Conservation (phyloP, 2,113 vertebrate species). For the Gracilinanus agilis region DNA sequence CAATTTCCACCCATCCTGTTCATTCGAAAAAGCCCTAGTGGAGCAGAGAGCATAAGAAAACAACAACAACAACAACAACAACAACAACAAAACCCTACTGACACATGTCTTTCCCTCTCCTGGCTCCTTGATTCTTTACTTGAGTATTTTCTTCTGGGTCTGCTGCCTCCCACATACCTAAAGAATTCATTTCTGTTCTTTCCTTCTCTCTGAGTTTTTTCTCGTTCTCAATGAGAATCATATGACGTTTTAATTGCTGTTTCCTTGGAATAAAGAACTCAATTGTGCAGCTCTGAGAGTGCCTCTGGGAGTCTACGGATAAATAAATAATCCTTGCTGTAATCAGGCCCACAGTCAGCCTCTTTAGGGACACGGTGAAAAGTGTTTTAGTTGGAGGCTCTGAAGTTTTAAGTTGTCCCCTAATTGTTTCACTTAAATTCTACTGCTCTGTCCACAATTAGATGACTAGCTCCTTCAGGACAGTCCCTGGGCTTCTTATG, state of each 20-base stretch:
- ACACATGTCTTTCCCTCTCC: neutral
- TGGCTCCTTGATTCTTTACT: neutral
- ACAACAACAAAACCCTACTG: neutral
- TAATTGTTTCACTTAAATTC: neutral
- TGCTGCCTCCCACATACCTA: neutral
- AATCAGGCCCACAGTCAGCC: neutral
- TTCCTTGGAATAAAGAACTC: slow-evolving; percentile 70
- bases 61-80: neutral
- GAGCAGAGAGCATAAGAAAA: neutral
- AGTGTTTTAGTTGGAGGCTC: neutral
- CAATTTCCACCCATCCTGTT: neutral
- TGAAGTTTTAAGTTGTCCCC: neutral
- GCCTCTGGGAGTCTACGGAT: slow-evolving; percentile 70
- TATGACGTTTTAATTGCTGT: slow-evolving; percentile 60
- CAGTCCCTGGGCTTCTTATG: neutral
- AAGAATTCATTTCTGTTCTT: slow-evolving; percentile 31
- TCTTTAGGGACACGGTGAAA: neutral
- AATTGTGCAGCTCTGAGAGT: slow-evolving; percentile 74
- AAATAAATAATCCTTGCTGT: slow-evolving; percentile 72
- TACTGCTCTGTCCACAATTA: neutral
- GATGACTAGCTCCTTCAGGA: neutral
- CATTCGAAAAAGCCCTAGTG: neutral
- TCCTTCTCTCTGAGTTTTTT: slow-evolving; percentile 23
- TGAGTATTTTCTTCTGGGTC: neutral
- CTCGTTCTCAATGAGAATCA: slow-evolving; percentile 59